These are phyloP conservation scores for Amazona ochrocephala DNA, from an alignment of 2,797 vertebrate genomes.

Conservation along the genomic window DNA sequence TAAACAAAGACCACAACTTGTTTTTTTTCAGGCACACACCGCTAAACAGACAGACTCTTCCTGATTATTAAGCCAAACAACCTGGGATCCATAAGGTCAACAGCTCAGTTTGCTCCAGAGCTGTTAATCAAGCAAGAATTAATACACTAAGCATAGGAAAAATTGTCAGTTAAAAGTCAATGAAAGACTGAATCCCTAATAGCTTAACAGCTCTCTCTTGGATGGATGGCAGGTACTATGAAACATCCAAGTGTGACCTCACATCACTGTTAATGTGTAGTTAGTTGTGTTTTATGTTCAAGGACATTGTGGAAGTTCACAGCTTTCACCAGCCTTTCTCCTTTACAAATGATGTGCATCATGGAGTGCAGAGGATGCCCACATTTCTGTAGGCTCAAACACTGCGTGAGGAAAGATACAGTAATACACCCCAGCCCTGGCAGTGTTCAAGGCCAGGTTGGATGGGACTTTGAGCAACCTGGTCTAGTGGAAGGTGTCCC, in stretches of 20 bases:
- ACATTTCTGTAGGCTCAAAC: background rate
- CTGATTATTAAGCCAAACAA: conserved; percentile 35
- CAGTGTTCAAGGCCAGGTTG: background rate
- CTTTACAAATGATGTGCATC: background rate
- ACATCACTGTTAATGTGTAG: background rate
- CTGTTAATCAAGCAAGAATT: conserved; percentile 36
- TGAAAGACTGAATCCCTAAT: background rate
- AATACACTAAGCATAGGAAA: background rate
- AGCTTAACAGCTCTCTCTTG: conserved; percentile 7
- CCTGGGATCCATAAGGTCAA: background rate
- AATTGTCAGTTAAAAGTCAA: conserved; percentile 12
- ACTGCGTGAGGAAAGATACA: background rate
- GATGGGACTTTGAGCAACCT: background rate
- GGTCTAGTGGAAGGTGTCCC: background rate
- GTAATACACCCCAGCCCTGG: background rate
- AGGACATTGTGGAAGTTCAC: background rate
- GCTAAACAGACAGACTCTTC: background rate
- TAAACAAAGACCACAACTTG: background rate
- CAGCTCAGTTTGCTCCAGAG: conserved; percentile 11
- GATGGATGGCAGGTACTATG: background rate
- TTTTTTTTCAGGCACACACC: background rate
- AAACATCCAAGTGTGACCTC: background rate
- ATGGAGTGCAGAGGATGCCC: background rate
- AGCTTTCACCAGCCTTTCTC: background rate
- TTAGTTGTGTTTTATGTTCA: background rate